Base-by-base conservation (phyloP, 2,888 invertebrate genomes). In the Acanthosoma haemorrhoidale region DNA sequence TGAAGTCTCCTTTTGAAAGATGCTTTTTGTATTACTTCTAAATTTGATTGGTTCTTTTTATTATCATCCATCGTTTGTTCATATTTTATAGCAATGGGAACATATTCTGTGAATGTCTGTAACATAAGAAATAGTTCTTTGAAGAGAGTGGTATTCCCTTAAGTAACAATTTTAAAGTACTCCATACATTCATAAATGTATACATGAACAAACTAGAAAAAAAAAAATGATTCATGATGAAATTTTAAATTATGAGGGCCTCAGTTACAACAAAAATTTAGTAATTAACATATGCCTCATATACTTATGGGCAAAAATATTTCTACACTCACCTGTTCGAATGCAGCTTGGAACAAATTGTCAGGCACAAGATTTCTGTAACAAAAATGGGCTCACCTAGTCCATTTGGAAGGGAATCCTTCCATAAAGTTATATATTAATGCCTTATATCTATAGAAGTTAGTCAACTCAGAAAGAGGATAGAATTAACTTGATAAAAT, bases 321-420 rank as follows among this genome's bases (percentile, higher is more conserved):
- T 31, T 25, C 25, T 71, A 41, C 60, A 76, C 79, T 79, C 79
- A 85, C 85, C 82, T 92, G 92, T 79, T 92, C 91, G 79, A 93
- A 92, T 70, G 92, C 88, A 31, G 95, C 94, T 81, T 92, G 91
- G 78, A 95, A 92, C 75, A 95, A 86, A 82, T 95, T 95, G 79
- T 92, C 93, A 16, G 94, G 92, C 79, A 95, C 89, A 78, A 94
- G 89, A 80, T 96, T 96, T 81, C 94, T 94, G 85, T 69, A 85
- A 84, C 78, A 75, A 76, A 76, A 78, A 74, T 39, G 57, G 57
- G 71, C 63, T 70, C 70, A 70, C 72, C 70, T 61, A 74, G 71
- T 73, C 73, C 70, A 70, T 43, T 72, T 59, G 73, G 73, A 73
- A 71, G 73, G 71, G 21, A 60, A 13, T 25, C 69, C 71, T 71